Base-by-base conservation (phyloP, 2,888 invertebrate species). In the Girardia tigrina region DNA sequence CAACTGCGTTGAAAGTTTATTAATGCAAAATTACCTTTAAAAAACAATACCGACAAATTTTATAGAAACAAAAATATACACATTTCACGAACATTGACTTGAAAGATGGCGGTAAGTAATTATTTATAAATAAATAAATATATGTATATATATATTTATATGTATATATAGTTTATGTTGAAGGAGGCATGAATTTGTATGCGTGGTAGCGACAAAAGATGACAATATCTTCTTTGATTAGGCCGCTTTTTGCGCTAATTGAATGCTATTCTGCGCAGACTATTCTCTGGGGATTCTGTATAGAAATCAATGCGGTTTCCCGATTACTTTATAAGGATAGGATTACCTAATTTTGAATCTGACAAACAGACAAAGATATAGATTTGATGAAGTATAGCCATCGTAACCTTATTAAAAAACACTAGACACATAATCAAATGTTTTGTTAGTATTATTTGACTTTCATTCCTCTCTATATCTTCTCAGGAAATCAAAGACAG, bases 301-400 rank as follows among this genome's bases (percentile, higher is more conserved):
- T 56, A 56, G 56, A 56, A 56, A 56, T 56, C 56, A 56, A 56
- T 56, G 56, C 56, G 56, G 56, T 56, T 56, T 56, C 56, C 16
- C 36, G 8, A 8, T 36, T 16, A 8, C 36, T 36, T 16, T 56
- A 20, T 8, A 56, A 56, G 56, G 56, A 56, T 56, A 56, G 56
- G 56, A 56, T 56, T 56, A 56, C 56, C 56, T 56, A 56, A 56
- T 56, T 56, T 56, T 56, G 56, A 56, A 56, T 56, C 56, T 56
- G 56, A 56, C 56, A 56, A 56, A 56, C 56, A 56, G 56, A 56
- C 56, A 56, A 56, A 56, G 56, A 56, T 56, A 56, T 56, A 56
- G n/a, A 12, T 56, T 56, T 56, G 56, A 56, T 56, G 56, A 56
- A 56, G 56, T 56, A 56, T 12, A 56, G n/a, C 56, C n/a, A 56